Evolutionary conservation across 92 coral and sea anemone species (phyloP).

Genomic region (Metridium senile): DNA sequence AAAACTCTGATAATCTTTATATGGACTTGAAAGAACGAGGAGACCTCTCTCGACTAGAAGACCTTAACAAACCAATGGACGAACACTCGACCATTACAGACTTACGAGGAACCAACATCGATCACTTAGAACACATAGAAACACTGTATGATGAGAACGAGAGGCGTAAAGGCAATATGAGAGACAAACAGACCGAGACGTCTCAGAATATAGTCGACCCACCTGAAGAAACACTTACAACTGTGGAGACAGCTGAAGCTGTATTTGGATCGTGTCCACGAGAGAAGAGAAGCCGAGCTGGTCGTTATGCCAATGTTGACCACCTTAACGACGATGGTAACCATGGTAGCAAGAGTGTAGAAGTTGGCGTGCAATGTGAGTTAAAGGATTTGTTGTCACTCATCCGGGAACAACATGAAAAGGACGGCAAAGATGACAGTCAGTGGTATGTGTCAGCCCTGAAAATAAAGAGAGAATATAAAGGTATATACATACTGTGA

Average conservation of each 20-base stretch:
- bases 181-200: constrained; percentile 40
- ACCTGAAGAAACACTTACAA: neutral
- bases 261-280: constrained; percentile 13
- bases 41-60: constrained; percentile 26
- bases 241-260: constrained; percentile 1
- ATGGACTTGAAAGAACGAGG: constrained; percentile 31
- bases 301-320: constrained; percentile 17
- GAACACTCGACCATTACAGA: constrained; percentile 63
- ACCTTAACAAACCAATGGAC: constrained; percentile 30
- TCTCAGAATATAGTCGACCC: constrained; percentile 45
- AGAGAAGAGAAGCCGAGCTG: neutral
- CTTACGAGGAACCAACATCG: constrained; percentile 55
- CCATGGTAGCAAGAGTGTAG: constrained; percentile 13
- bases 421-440: constrained; percentile 33
- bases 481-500: constrained; percentile 29
- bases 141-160: constrained; percentile 22
- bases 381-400: constrained; percentile 40
- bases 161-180: constrained; percentile 13
- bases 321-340: neutral
- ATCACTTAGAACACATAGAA: constrained; percentile 49
- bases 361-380: constrained; percentile 57
- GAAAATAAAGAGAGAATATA: constrained; percentile 26
- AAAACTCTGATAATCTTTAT: constrained; percentile 60
- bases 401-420: constrained; percentile 46
- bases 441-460: constrained; percentile 60